phyloP scores from a whole-genome alignment of 2,113 vertebrate genomes.

The Muntiacus reevesi region DNA sequence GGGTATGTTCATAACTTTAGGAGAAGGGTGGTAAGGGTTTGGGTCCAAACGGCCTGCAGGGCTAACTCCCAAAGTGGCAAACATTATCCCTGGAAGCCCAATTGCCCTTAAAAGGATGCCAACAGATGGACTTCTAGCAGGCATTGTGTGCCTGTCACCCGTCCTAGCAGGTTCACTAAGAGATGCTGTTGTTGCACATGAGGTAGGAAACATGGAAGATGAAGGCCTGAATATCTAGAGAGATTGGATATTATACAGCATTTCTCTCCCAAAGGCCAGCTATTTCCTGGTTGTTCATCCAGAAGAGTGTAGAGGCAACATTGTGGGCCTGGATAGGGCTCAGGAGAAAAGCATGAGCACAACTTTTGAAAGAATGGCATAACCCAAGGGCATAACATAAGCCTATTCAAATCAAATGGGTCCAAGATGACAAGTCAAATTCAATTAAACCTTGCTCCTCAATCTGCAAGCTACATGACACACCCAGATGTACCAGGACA shows the following conservation, averaged over 20 bases:
- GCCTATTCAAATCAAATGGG: background rate
- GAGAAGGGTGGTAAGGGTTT: background rate
- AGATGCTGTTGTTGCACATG: background rate
- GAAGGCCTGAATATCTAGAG: background rate
- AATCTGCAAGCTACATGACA: background rate
- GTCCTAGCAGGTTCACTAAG: fast-evolving
- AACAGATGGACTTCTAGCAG: background rate
- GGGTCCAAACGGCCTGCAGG: fast-evolving
- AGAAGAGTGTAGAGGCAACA: background rate
- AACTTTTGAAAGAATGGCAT: background rate
- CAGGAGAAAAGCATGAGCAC: background rate
- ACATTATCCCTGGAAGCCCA: background rate
- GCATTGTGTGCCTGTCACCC: background rate
- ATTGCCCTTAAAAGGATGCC: background rate
- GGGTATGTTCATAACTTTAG: background rate
- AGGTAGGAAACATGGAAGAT: background rate
- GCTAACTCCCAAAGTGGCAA: background rate
- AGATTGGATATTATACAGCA: background rate
- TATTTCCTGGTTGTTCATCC: background rate
- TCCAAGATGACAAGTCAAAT: background rate
- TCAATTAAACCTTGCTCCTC: background rate
- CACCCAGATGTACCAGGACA: background rate
- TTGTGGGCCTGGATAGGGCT: fast-evolving
- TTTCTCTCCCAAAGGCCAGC: background rate
- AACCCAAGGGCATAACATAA: background rate